phyloP scores from a whole-genome alignment of 2,888 invertebrate species.

The Aphodius sticticus region DNA sequence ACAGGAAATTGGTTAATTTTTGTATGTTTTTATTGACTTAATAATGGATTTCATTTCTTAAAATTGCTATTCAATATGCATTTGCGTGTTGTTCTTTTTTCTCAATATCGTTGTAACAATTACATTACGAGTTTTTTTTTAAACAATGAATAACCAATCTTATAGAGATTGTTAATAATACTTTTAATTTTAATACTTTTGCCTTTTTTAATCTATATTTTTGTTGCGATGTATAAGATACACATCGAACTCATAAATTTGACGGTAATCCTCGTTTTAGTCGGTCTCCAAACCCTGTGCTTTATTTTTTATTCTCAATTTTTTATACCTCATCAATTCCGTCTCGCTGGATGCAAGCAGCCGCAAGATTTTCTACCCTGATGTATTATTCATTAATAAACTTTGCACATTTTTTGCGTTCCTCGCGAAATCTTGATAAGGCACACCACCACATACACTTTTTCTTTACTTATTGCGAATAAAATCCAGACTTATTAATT shows the following conservation, averaged over 20 bases:
- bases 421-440: not conserved
- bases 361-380: not conserved
- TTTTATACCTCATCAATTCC: not conserved
- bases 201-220: not conserved
- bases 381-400: conserved; percentile 4
- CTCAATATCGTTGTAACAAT: too few relatives aligned
- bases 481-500: not conserved
- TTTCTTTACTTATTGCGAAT: not conserved
- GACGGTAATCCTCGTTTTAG: not conserved
- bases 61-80: too few relatives aligned
- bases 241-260: not conserved
- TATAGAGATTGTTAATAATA: not conserved
- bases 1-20: too few relatives aligned
- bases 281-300: not conserved
- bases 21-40: too few relatives aligned
- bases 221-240: not conserved
- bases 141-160: too few relatives aligned
- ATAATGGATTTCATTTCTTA: too few relatives aligned
- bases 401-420: not conserved
- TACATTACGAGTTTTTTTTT: too few relatives aligned
- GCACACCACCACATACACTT: not conserved
- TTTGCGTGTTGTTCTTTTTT: too few relatives aligned
- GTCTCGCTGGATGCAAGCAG: not conserved
- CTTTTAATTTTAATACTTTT: not conserved
- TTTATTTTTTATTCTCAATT: conserved; percentile 4